Evolutionary conservation across 2,113 vertebrate species (phyloP).

Genomic region (Silurus glanis): DNA sequence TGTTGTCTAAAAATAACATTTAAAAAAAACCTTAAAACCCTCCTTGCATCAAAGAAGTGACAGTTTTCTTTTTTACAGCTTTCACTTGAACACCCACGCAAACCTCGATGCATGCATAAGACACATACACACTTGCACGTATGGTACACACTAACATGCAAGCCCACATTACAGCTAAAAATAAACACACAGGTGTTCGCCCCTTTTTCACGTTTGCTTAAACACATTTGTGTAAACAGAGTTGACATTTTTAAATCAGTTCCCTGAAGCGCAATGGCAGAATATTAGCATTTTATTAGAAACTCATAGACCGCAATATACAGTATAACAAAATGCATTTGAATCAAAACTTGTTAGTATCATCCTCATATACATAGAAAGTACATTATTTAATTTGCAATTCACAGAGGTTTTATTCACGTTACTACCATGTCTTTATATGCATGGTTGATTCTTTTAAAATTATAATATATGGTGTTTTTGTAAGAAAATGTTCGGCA

Average conservation of each 20-base stretch:
- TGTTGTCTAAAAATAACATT: constrained; percentile 64
- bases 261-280: background rate
- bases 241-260: background rate
- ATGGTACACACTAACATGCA: background rate
- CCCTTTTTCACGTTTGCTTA: background rate
- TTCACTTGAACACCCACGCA: constrained; percentile 6
- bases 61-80: constrained; percentile 42
- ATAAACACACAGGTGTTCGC: constrained; percentile 8
- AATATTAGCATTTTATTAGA: background rate
- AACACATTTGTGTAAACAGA: constrained; percentile 24
- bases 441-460: background rate
- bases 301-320: background rate
- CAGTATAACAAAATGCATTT: background rate
- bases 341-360: background rate
- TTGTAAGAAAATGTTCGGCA: background rate
- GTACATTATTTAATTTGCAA: background rate
- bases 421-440: background rate
- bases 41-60: constrained; percentile 35
- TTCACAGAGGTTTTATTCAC: background rate
- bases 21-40: background rate
- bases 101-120: background rate
- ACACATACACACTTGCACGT: background rate
- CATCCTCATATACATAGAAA: background rate
- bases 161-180: background rate
- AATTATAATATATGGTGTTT: background rate